Percentiles rank a stretch among this genome's conserved stretches.
These are phyloP conservation scores for Cyclopterus lumpus DNA, from an alignment of 2,797 vertebrate species.

Conservation along the genomic window DNA sequence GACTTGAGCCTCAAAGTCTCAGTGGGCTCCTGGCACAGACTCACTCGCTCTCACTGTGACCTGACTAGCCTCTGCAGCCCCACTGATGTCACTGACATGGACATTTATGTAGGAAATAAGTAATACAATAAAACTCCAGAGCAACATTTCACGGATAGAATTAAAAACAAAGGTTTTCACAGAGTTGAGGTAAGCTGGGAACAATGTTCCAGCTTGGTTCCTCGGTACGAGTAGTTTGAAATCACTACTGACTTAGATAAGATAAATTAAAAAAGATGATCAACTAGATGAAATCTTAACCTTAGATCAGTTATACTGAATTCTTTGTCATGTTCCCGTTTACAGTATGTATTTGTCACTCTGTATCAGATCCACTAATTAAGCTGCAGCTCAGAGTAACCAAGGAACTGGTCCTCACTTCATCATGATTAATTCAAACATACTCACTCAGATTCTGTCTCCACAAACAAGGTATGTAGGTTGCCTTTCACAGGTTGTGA, in stretches of 20 bases:
- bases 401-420: conserved; percentile 4
- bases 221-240: neutral
- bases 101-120: conserved; percentile 65
- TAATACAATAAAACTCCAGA: conserved; percentile 63
- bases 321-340: conserved; percentile 1
- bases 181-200: conserved; percentile 35
- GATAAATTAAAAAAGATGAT: neutral
- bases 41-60: conserved; percentile 24
- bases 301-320: neutral
- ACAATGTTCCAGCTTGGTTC: conserved; percentile 22
- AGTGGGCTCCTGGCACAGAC: conserved; percentile 35
- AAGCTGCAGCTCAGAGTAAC: conserved; percentile 6
- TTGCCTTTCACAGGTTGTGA: conserved; percentile 53
- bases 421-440: conserved; percentile 70
- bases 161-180: conserved; percentile 54
- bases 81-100: conserved; percentile 62
- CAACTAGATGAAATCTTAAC: neutral
- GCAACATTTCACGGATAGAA: conserved; percentile 36
- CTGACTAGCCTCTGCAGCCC: conserved; percentile 22
- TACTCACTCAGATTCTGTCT: conserved; percentile 20
- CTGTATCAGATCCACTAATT: conserved; percentile 6
- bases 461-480: conserved; percentile 30
- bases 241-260: neutral
- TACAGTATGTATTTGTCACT: neutral
- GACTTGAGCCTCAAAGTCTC: conserved; percentile 16